Conservation (phyloP, 2,113 vertebrate genomes). For the Paradoxurus hermaphroditus region DNA sequence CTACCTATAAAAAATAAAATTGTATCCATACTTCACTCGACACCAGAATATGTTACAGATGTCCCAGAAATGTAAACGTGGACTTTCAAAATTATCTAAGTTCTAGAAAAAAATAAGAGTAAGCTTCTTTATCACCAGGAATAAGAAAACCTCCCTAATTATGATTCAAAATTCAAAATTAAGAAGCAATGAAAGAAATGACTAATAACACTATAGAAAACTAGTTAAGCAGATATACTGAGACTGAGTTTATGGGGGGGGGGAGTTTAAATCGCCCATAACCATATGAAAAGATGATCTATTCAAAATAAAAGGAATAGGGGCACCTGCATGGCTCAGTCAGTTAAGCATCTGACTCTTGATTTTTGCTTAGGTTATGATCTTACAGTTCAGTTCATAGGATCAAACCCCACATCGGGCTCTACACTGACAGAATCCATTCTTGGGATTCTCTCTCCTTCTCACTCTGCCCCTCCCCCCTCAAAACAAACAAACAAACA, state of each 20-base stretch:
- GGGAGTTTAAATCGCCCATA: neutral
- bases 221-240: neutral
- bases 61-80: neutral
- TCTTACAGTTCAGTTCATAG: no score
- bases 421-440: no score
- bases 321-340: no score
- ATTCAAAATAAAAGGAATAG: neutral
- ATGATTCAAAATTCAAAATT: slow-evolving; percentile 3
- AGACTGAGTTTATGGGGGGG: neutral
- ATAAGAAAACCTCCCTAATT: neutral
- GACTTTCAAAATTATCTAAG: neutral
- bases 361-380: no score
- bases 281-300: neutral
- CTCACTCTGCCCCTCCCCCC: no score
- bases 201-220: neutral
- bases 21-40: neutral
- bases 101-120: neutral
- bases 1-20: neutral
- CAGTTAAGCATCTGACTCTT: no score
- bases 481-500: no score
- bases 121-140: neutral
- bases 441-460: no score
- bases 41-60: neutral
- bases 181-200: neutral
- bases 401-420: no score